Base-by-base conservation (phyloP, 2,888 invertebrate genomes). In the Encarsia formosa region DNA sequence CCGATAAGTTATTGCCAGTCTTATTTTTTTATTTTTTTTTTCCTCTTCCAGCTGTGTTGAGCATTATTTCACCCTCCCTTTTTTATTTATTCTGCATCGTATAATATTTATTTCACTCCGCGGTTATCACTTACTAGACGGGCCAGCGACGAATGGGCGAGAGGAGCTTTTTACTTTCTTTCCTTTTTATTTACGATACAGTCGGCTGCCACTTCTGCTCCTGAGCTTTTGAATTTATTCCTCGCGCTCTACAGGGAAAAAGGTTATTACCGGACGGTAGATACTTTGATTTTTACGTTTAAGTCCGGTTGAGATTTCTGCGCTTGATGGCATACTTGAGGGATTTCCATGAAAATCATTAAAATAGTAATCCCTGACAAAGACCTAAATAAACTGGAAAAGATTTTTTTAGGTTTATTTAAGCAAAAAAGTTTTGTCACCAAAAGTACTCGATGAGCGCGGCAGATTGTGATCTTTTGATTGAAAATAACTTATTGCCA, bases 61-160 rank as follows among this genome's bases (percentile, higher is more conserved):
- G n/a, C n/a, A n/a, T n/a, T n/a, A n/a, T n/a, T n/a, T n/a, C n/a
- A n/a, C n/a, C n/a, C n/a, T n/a, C 41, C 56, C 49, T 49, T 54
- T 58, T 61, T 58, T 59, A 67, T 68, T 68, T 66, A 65, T 67
- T 66, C 61, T 62, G 47, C 62, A 57, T 61, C 63, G 61, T 69
- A 68, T 69, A 69, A 71, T 69, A 70, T 71, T 71, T 70, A 72
- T 69, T 68, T 67, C 66, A 63, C 62, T 65, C 43, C 61, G 58
- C 59, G 61, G 62, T 70, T 71, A 71, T 70, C 68, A 68, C 66
- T 69, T 63, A 60, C 63, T 48, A 51, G 50, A 53, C 44, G 49
- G 31, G 47, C 45, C n/a, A 35, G 26, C 29, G 19, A 20, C 51
- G 54, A 52, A 56, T 52, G 44, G 43, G 49, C n/a, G 59, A 57